Conservation (phyloP, 64 coral and sea anemone species). For the Pocillopora verrucosa region DNA sequence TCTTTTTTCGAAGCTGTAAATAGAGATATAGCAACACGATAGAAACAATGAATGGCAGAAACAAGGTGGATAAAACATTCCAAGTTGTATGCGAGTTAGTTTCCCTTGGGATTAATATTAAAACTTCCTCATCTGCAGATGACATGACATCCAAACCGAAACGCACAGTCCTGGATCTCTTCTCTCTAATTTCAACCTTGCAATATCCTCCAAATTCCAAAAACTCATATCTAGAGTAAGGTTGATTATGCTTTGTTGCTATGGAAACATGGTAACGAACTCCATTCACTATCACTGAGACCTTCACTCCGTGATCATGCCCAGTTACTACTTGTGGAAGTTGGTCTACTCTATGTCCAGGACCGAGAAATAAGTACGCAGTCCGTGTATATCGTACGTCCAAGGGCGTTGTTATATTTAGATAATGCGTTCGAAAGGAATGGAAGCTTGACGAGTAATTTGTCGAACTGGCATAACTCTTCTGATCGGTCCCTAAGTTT, state of each 20-base stretch:
- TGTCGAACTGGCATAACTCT: not conserved
- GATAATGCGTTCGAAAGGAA: conserved; percentile 55
- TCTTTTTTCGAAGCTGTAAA: not conserved
- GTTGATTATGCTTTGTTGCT: conserved; percentile 67
- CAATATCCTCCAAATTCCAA: conserved; percentile 86
- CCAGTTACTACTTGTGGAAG: conserved; percentile 37
- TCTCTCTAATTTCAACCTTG: conserved; percentile 60
- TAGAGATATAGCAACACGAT: conserved; percentile 9
- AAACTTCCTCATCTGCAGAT: not conserved
- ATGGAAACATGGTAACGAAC: conserved; percentile 60
- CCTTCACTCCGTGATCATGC: conserved; percentile 61
- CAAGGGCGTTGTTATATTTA: conserved; percentile 77
- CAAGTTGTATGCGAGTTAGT: not conserved
- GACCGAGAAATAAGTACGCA: conserved; percentile 84
- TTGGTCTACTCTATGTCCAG: conserved; percentile 51
- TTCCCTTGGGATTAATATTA: not conserved
- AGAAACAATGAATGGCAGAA: not conserved
- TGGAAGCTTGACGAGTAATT: not conserved
- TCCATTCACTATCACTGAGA: conserved; percentile 58
- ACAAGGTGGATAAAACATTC: not conserved
- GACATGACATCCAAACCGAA: conserved; percentile 52
- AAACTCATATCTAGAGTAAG: conserved; percentile 49
- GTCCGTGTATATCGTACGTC: conserved; percentile 50
- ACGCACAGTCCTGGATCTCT: not conserved
- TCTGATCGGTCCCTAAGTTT: not conserved